Evolutionary conservation across 2,797 vertebrate genomes (phyloP).

Genomic region (Propithecus perrieri): DNA sequence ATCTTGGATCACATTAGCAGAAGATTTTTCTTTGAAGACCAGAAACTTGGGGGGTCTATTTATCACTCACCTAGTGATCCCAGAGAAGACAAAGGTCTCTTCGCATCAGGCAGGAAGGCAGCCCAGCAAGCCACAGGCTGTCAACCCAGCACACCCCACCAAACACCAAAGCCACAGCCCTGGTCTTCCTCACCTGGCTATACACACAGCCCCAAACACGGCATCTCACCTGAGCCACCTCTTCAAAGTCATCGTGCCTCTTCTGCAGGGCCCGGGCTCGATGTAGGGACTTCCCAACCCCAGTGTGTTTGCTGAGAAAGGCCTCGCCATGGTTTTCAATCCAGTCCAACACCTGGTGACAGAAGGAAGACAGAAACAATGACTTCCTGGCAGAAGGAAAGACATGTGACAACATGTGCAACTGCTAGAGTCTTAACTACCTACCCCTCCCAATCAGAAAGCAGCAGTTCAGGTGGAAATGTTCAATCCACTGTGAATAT

Average conservation of each 20-base stretch:
- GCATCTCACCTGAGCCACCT: slow-evolving; percentile 93
- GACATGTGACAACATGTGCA: background rate
- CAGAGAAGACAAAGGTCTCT: background rate
- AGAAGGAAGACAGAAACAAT: slow-evolving; percentile 53
- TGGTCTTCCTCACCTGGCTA: background rate
- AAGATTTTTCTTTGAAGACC: slow-evolving; percentile 35
- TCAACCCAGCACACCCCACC: background rate
- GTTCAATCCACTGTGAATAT: background rate
- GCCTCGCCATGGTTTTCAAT: slow-evolving; percentile 99
- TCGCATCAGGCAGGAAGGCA: background rate
- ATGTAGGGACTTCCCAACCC: slow-evolving; percentile 97
- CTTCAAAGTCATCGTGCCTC: slow-evolving; percentile 97
- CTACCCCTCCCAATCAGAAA: background rate
- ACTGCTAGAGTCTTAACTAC: background rate
- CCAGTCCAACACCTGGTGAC: slow-evolving; percentile 95
- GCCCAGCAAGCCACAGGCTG: background rate
- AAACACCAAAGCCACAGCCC: background rate
- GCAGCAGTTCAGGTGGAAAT: background rate
- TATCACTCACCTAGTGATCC: background rate
- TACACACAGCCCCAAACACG: fast-evolving
- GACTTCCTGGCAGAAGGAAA: slow-evolving; percentile 39
- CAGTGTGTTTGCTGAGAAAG: slow-evolving; percentile 98
- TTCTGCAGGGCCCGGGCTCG: slow-evolving; percentile 97
- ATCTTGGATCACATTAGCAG: background rate
- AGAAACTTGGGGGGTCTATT: background rate